Evolutionary conservation across 2,888 invertebrate genomes (phyloP).

Genomic region (Sinelater perroti): DNA sequence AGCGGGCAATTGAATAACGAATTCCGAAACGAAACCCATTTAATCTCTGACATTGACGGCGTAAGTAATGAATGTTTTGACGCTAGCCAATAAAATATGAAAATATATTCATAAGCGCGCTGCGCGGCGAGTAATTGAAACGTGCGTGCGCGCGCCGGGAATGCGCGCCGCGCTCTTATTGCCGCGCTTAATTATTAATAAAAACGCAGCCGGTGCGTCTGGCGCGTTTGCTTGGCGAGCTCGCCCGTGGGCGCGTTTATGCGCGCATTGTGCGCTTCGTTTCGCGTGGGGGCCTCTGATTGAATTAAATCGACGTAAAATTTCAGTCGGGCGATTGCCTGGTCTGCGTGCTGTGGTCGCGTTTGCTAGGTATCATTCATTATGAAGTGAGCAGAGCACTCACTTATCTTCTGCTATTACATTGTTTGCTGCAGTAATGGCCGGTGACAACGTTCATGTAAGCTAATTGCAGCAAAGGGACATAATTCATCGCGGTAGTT

Average conservation of each 20-base stretch:
- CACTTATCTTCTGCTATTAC: slow-evolving; percentile 2
- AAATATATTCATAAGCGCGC: slow-evolving; percentile 20
- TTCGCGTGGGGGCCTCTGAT: slow-evolving; percentile 16
- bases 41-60: slow-evolving; percentile 11
- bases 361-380: slow-evolving; percentile 3
- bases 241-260: slow-evolving; percentile 12
- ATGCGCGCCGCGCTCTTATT: slow-evolving; percentile 6
- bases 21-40: slow-evolving; percentile 8
- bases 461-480: too few species aligned
- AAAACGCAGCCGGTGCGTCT: not conserved
- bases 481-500: too few species aligned
- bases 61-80: slow-evolving; percentile 21
- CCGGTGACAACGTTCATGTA: not conserved
- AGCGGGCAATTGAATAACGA: slow-evolving; percentile 15
- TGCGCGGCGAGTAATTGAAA: slow-evolving; percentile 20
- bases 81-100: slow-evolving; percentile 18
- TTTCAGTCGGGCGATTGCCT: slow-evolving; percentile 12
- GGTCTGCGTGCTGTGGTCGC: not conserved
- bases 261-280: slow-evolving; percentile 15
- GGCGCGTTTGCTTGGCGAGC: not conserved
- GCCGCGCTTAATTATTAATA: slow-evolving; percentile 10
- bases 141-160: slow-evolving; percentile 1
- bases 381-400: slow-evolving; percentile 12
- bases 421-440: slow-evolving; percentile 1
- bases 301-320: slow-evolving; percentile 21